phyloP scores from a whole-genome alignment of 1,140 invertebrate genomes.

The Cecropterus lyciades region DNA sequence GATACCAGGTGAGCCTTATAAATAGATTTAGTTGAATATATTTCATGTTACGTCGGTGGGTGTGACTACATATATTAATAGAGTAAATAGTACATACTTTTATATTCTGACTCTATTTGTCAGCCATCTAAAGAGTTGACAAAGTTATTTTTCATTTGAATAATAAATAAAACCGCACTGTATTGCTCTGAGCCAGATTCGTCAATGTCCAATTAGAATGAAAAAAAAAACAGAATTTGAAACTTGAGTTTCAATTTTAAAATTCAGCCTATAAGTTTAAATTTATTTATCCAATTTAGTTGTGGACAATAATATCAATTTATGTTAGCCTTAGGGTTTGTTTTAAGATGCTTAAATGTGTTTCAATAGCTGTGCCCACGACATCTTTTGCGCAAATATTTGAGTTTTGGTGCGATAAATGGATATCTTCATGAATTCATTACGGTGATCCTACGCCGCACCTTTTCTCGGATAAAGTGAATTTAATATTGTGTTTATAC shows the following conservation, averaged over 20 bases:
- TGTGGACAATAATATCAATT: too few species aligned
- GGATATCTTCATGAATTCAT: too few species aligned
- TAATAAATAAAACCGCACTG: constrained; percentile 5
- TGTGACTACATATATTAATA: constrained; percentile 19
- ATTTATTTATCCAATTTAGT: neutral
- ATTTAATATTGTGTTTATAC: too few species aligned
- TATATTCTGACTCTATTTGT: constrained; percentile 13
- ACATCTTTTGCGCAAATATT: too few species aligned
- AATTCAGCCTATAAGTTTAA: neutral
- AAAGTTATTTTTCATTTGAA: constrained; percentile 5
- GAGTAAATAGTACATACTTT: constrained; percentile 1
- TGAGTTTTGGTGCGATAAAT: too few species aligned
- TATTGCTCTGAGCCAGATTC: neutral
- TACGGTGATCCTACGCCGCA: too few species aligned
- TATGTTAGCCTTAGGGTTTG: neutral
- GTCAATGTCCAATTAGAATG: constrained; percentile 1
- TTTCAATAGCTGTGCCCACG: too few species aligned
- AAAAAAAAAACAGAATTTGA: neutral
- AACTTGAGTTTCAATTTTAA: too few species aligned
- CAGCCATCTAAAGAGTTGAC: constrained; percentile 5
- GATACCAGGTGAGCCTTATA: constrained; percentile 18
- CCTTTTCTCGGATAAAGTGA: too few species aligned
- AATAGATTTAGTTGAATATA: constrained; percentile 19
- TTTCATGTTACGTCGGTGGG: constrained; percentile 7
- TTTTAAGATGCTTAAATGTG: too few species aligned